Evolutionary conservation across 2,888 invertebrate genomes (phyloP).

Genomic region (Julus scandinavius): DNA sequence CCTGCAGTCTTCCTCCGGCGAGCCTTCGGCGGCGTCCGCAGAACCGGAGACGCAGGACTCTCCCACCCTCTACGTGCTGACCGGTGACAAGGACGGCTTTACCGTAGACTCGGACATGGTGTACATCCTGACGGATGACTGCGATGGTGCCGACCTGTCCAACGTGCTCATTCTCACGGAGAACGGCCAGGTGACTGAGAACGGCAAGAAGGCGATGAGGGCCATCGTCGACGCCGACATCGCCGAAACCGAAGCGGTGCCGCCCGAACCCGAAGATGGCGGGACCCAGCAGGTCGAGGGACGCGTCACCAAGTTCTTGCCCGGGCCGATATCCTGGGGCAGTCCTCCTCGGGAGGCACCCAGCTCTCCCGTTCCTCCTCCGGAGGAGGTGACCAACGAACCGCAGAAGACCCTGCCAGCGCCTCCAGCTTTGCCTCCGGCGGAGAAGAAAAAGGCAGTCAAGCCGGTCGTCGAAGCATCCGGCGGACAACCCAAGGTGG

Average conservation of each 20-base stretch:
- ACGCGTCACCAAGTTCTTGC: not conserved
- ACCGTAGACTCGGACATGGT: not conserved
- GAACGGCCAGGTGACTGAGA: not conserved
- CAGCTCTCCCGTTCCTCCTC: not conserved
- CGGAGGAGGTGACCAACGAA: not conserved
- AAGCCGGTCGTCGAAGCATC: not conserved
- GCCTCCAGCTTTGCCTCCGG: not conserved
- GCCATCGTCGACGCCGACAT: not conserved
- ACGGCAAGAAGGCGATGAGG: not conserved
- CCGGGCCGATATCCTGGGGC: not conserved
- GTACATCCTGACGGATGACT: not conserved
- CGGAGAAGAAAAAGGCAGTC: not conserved
- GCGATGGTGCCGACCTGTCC: not conserved
- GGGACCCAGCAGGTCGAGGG: not conserved
- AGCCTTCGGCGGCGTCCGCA: not conserved
- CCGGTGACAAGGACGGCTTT: not conserved
- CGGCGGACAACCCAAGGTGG: not conserved
- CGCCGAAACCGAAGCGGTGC: not conserved
- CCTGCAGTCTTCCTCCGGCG: not conserved
- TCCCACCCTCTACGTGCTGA: not conserved
- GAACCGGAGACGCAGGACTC: not conserved
- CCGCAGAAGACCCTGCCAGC: not conserved
- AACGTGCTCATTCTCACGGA: not conserved
- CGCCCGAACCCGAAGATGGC: not conserved
- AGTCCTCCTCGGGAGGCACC: not conserved